Percentiles rank a stretch among this genome's conserved stretches.
phyloP scores from a whole-genome alignment of 2,797 vertebrate species.

The Esox lucius region DNA sequence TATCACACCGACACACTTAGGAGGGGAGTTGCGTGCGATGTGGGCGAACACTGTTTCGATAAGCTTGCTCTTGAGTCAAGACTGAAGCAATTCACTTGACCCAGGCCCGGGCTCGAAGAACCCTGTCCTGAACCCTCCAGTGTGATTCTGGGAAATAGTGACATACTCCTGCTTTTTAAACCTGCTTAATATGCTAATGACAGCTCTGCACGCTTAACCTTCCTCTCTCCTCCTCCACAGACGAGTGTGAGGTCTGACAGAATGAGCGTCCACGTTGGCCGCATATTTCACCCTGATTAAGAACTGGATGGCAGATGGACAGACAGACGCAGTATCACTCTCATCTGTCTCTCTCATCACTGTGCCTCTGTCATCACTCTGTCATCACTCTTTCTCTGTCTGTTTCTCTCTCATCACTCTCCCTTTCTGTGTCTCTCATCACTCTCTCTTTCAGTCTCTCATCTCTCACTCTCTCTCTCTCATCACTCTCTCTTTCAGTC shows the following conservation, averaged over 20 bases:
- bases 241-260: conserved; percentile 26
- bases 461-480: neutral
- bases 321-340: neutral
- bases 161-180: neutral
- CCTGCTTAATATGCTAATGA: neutral
- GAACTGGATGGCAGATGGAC: conserved; percentile 20
- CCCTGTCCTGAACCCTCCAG: no score
- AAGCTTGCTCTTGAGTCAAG: neutral
- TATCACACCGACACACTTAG: neutral
- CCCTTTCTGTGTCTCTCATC: neutral
- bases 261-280: conserved; percentile 12
- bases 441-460: no score
- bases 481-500: no score
- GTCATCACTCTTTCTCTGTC: neutral
- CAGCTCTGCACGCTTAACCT: neutral
- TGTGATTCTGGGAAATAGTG: no score
- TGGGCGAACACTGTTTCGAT: neutral
- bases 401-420: neutral
- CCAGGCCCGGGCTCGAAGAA: neutral
- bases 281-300: conserved; percentile 43
- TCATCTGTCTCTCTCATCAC: neutral
- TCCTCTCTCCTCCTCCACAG: conserved; percentile 1
- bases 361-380: neutral
- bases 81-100: neutral
- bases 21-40: neutral